Evolutionary conservation across 1,140 invertebrate species (phyloP).

Genomic region (Brachionus paranguensis): DNA sequence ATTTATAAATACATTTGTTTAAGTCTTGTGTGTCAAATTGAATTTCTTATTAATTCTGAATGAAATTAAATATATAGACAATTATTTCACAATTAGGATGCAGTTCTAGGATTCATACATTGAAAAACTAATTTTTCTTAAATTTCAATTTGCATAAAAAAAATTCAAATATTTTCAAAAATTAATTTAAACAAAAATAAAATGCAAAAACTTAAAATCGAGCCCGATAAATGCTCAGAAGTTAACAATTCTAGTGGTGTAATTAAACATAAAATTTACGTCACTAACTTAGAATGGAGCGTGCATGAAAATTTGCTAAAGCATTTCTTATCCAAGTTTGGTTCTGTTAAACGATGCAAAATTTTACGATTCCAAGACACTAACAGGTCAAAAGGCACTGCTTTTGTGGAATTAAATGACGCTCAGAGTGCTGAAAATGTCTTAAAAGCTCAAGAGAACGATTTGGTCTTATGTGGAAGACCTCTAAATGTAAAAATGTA

Average conservation of each 20-base stretch:
- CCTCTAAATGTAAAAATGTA: not conserved
- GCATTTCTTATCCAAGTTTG: slow-evolving; percentile 12
- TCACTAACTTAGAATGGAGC: slow-evolving; percentile 17
- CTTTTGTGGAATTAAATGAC: not conserved
- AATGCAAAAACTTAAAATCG: not conserved
- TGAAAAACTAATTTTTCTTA: not conserved
- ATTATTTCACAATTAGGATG: not conserved
- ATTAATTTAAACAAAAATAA: not conserved
- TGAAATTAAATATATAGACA: not conserved
- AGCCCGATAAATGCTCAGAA: not conserved
- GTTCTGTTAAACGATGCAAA: not conserved
- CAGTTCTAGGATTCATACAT: not conserved
- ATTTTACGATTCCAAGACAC: not conserved
- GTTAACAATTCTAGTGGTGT: too few species aligned
- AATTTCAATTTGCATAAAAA: not conserved
- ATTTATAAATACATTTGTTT: too few species aligned
- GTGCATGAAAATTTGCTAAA: slow-evolving; percentile 32
- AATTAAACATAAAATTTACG: not conserved
- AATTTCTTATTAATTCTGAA: too few species aligned
- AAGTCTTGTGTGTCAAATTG: too few species aligned
- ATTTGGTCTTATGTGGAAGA: not conserved
- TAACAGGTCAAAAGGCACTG: not conserved
- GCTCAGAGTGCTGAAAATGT: not conserved
- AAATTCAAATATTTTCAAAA: not conserved
- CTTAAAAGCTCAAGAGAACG: not conserved